Evolutionary conservation across 2,888 invertebrate genomes (phyloP), one percentile per base, ranked within the genome.

Genomic region (Coelopa pilipes): DNA sequence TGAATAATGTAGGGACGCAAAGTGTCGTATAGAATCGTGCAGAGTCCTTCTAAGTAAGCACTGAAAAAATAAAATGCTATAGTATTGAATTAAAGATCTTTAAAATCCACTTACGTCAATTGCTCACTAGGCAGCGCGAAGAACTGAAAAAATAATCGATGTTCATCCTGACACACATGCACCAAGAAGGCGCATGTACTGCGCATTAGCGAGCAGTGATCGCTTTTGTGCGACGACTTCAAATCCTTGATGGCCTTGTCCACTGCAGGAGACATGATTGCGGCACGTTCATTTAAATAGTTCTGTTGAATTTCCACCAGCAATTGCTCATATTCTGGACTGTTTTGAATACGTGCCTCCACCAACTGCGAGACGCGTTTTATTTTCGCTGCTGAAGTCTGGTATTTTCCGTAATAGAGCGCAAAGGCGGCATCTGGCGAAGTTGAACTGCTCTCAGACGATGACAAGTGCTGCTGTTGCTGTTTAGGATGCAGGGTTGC

Each of bases 81-180:
- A 24, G n/a, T n/a, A 21, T 21, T 17, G 12, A 3, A 65, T 49
- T 47, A 2, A 11, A 46, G 47, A 19, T 34, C 62, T 34, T 7
- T 34, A 62, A 45, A 17, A 4, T 34, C 4, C 1, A 84, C 89
- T 89, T 80, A 93, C 90, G 91, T 90, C 7, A 96, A 84, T 65
- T 92, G 91, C 1, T 89, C 87, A 9, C 93, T 93, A 0, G 90
- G 88, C 57, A 91, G 89, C 0, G 91, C 89, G 84, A 99, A 99
- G 88, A 98, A 98, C 85, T 98, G 96, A 78, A 92, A 91, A 86
- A 94, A 99, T 3, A 99, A 89, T 77, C 95, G 93, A 81, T 96
- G 93, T 86, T 99, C 99, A 87, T 99, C 99, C 80, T 97, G 93
- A 79, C 97, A 97, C 0, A 98, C 93, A 86, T 98, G 96, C 50